Percentiles rank a stretch among this genome's conserved stretches.
These are phyloP conservation scores for Falco concolor DNA, from an alignment of 2,797 vertebrate species.

Conservation along the genomic window DNA sequence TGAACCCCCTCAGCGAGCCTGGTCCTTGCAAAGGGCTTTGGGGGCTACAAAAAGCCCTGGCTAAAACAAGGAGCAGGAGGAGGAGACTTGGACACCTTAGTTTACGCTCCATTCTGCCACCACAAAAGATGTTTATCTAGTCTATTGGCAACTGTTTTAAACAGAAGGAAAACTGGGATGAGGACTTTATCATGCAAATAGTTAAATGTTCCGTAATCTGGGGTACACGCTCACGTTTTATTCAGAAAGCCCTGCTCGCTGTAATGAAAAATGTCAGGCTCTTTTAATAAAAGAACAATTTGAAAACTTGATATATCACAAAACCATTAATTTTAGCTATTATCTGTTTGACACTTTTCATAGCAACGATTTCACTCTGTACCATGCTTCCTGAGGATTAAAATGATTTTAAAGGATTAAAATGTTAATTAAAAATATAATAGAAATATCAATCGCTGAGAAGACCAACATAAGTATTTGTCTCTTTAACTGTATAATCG, in stretches of 20 bases:
- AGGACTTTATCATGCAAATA: conserved; percentile 53
- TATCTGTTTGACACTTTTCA: conserved; percentile 73
- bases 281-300: conserved; percentile 71
- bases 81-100: neutral
- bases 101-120: neutral
- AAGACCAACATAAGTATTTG: conserved; percentile 64
- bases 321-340: conserved; percentile 76
- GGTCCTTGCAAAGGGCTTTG: neutral
- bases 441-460: conserved; percentile 66
- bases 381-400: conserved; percentile 70
- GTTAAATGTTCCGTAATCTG: conserved; percentile 65
- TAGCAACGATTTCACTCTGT: conserved; percentile 65
- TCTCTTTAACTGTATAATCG: conserved; percentile 65
- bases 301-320: conserved; percentile 71
- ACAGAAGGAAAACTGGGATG: neutral
- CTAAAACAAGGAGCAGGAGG: neutral
- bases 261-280: conserved; percentile 61
- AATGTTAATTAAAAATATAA: conserved; percentile 77
- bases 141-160: conserved; percentile 38
- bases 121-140: conserved; percentile 41
- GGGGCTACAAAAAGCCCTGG: neutral
- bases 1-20: neutral
- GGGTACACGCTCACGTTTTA: conserved; percentile 55
- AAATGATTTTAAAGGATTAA: conserved; percentile 76
- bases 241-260: conserved; percentile 51